Conservation (phyloP, 2,888 invertebrate species). For the Magallana nippona region DNA sequence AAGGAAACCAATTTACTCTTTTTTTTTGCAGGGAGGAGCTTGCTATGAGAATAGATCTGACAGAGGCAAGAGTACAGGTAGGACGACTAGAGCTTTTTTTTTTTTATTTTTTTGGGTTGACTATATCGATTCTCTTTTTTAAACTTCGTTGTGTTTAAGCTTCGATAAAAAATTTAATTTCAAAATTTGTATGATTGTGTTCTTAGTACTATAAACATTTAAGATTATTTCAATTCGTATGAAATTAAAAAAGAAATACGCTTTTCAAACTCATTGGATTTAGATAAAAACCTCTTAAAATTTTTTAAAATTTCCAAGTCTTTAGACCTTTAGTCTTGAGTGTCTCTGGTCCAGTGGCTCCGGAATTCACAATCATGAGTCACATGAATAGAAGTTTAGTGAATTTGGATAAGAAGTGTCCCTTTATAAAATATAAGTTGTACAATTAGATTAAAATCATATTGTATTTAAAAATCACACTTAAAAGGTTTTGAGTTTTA, state of each 20-base stretch:
- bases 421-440: not conserved
- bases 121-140: not conserved
- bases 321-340: no score
- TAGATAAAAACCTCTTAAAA: no score
- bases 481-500: slow-evolving; percentile 2
- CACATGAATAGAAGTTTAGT: not conserved
- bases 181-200: no score
- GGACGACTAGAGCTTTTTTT: slow-evolving; percentile 17
- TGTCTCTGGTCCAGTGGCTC: not conserved
- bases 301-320: no score
- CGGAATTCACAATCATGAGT: not conserved
- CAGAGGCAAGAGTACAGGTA: slow-evolving; percentile 78
- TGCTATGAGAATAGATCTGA: slow-evolving; percentile 75
- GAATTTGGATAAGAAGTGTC: slow-evolving; percentile 23
- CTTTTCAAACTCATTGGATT: no score
- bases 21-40: slow-evolving; percentile 72
- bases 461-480: slow-evolving; percentile 33
- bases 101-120: not conserved
- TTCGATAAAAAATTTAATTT: not conserved
- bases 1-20: no score
- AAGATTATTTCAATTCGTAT: no score
- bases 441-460: slow-evolving; percentile 28
- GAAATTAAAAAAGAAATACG: no score
- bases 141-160: not conserved
- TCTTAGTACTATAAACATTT: no score